phyloP scores from a whole-genome alignment of 2,113 vertebrate species.

The Cercocebus atys region DNA sequence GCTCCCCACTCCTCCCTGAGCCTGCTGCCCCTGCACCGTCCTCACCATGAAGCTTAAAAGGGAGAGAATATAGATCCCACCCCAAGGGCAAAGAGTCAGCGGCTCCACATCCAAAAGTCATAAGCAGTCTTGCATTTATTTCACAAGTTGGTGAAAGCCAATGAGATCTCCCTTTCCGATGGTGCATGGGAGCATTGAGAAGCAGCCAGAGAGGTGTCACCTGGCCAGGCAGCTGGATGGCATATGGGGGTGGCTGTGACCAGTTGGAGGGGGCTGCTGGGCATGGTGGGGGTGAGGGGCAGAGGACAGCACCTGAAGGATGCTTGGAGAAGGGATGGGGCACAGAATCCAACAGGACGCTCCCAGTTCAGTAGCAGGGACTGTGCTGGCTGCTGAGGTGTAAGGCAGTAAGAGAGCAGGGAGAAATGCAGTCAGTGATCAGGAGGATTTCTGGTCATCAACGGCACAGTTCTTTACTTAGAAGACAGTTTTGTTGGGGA shows the following conservation, averaged over 20 bases:
- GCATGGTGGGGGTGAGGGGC: fast-evolving
- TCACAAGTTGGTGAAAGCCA: background rate
- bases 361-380: background rate
- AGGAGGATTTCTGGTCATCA: background rate
- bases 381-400: background rate
- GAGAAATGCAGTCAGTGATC: background rate
- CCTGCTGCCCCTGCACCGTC: background rate
- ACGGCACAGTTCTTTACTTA: background rate
- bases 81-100: no score
- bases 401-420: background rate
- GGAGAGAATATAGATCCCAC: background rate
- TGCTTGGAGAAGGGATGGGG: background rate
- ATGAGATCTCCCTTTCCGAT: background rate
- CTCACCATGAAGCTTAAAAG: background rate
- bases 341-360: fast-evolving
- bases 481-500: background rate
- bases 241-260: background rate
- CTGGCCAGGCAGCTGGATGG: background rate
- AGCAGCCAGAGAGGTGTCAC: no score
- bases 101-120: background rate
- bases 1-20: background rate
- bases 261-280: background rate
- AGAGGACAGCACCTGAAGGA: no score
- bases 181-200: background rate
- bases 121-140: no score